Evolutionary conservation across 2,797 vertebrate genomes (phyloP).

Genomic region (Sebastes itinus): DNA sequence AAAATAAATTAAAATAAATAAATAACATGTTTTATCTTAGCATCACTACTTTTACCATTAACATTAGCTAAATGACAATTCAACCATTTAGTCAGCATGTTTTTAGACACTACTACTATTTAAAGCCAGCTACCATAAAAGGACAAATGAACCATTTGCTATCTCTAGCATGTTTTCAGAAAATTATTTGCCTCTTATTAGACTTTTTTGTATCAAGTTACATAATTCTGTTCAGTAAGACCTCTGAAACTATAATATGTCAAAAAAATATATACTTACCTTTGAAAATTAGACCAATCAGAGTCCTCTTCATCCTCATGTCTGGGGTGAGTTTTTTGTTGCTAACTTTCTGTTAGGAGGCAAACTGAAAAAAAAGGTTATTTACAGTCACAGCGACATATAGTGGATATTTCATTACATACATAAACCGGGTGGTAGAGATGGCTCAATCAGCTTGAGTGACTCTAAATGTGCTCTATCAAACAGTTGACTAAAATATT

Average conservation of each 20-base stretch:
- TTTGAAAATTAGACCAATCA: neutral
- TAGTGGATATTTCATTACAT: neutral
- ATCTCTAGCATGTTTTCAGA: no score
- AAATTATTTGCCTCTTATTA: no score
- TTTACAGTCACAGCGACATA: neutral
- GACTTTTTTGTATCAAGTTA: no score
- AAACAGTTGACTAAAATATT: neutral
- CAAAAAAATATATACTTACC: neutral
- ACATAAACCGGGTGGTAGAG: neutral
- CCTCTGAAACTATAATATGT: no score
- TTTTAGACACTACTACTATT: no score
- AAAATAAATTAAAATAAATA: no score
- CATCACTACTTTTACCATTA: no score
- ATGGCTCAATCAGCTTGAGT: neutral
- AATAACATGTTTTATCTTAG: no score
- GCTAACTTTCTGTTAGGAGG: neutral
- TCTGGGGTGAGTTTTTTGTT: neutral
- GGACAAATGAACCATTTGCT: neutral
- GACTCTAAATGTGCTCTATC: neutral
- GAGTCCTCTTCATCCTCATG: neutral
- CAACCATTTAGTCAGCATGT: no score
- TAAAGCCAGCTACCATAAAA: no score
- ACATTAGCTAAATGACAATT: no score
- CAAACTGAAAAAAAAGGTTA: neutral
- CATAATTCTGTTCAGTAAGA: no score